Evolutionary conservation across 2,113 vertebrate species (phyloP).

Genomic region (Chlorodrepanis virens): DNA sequence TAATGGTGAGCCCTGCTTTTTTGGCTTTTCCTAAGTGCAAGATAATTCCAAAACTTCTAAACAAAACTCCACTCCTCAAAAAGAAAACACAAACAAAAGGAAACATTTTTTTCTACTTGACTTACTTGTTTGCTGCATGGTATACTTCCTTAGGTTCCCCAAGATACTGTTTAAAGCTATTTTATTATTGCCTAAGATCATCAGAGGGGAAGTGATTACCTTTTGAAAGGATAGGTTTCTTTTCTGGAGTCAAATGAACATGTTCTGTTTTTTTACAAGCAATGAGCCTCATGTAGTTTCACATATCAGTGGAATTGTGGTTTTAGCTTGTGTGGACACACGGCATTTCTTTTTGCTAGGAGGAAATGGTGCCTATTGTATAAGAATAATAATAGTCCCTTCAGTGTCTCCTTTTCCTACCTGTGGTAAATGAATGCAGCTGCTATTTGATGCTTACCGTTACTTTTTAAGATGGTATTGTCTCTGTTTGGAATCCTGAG

Average conservation of each 20-base stretch:
- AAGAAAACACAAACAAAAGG: neutral
- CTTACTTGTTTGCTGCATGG: neutral
- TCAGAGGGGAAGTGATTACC: neutral
- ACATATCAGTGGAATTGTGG: neutral
- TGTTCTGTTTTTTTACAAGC: neutral
- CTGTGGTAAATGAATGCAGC: neutral
- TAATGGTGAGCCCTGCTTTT: neutral
- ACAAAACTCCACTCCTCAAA: neutral
- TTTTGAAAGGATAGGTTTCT: neutral
- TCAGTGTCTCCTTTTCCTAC: neutral
- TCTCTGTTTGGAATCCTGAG: neutral
- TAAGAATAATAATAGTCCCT: neutral
- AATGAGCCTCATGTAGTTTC: neutral
- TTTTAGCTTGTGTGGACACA: neutral
- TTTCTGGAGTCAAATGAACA: neutral
- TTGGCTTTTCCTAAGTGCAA: neutral
- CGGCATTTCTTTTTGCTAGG: neutral
- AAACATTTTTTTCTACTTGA: neutral
- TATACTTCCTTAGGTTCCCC: neutral
- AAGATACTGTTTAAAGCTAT: neutral
- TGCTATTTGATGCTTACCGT: neutral
- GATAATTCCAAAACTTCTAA: neutral
- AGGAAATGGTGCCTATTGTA: neutral
- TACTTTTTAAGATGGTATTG: neutral
- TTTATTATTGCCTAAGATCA: neutral